A percentile compares a stretch with the other conserved stretches of the same genome.
Evolutionary conservation across 2,797 vertebrate species (phyloP).

Genomic region (Tachyglossus aculeatus): DNA sequence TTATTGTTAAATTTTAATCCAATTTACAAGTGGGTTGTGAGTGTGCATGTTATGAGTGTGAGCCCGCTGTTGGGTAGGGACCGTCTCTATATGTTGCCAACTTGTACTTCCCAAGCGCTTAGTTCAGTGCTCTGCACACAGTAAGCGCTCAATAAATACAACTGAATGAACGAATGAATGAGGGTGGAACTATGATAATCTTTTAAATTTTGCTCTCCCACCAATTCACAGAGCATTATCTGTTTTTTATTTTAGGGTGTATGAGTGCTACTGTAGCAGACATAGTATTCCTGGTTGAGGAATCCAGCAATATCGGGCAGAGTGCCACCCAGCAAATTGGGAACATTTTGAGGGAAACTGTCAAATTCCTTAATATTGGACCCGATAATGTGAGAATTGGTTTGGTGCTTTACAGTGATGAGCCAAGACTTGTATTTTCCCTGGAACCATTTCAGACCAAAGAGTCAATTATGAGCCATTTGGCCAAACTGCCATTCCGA

Average conservation of each 20-base stretch:
- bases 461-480: conserved; percentile 72
- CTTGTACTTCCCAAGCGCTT: too few species aligned
- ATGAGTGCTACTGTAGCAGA: conserved; percentile 73
- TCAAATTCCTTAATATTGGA: conserved; percentile 71
- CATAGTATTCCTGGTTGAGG: conserved; percentile 84
- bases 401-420: conserved; percentile 75
- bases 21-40: too few species aligned
- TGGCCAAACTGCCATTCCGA: conserved; percentile 76
- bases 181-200: not conserved
- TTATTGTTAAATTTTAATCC: too few species aligned
- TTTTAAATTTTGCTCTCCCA: not conserved
- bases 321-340: conserved; percentile 77
- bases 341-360: conserved; percentile 74
- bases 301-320: conserved; percentile 70
- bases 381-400: conserved; percentile 71
- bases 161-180: too few species aligned
- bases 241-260: conserved; percentile 73
- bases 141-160: too few species aligned
- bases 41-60: too few species aligned
- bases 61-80: too few species aligned
- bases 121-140: too few species aligned
- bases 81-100: too few species aligned
- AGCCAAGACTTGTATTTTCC: conserved; percentile 66
- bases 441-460: conserved; percentile 75
- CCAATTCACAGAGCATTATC: too few species aligned